Base-by-base conservation (phyloP, 2,888 invertebrate species). In the Byasa hedistus region DNA sequence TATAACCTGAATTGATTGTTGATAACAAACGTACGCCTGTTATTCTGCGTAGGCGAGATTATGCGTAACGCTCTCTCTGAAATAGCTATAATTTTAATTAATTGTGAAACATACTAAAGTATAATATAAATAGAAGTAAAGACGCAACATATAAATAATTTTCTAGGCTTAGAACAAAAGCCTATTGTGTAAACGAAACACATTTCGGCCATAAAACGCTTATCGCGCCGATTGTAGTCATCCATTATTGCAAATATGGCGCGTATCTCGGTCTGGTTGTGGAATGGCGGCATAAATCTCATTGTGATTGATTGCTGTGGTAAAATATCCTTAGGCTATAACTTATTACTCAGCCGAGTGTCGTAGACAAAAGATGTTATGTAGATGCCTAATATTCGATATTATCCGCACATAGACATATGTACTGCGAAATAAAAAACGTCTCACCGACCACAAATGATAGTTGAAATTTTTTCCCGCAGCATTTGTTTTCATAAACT, bases 231-330 rank as follows among this genome's bases (percentile, higher is more conserved):
- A 64, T 64, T 22, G 36, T n/a, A 19, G 48, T 57, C 55, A 64
- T 64, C 55, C 59, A 59, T 64, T 64, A 64, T 44, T 44, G 59
- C 39, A 58, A 55, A 59, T 59, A 64, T 44, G 64, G 24, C 54
- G 21, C 44, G 44, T 54, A 55, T 54, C 59, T 64, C 54, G n/a
- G 57, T 22, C 55, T 63, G 24, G 62, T 32, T 59, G 36, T 27
- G 21, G 39, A 64, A 64, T 54, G 52, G 32, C 21, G 54, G 12
- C 27, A 59, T 59, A 64, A 58, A 64, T 64, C 58, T 59, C 44
- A 32, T 57, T 58, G 44, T 64, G 64, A 64, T 64, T 59, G 58
- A 64, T 59, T 59, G 59, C 64, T 21, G 58, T 55, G 58, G 39
- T 64, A 54, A 64, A 64, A 44, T 59, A 36, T 55, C 55, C 27